Base-by-base conservation (phyloP, 2,113 vertebrate species). In the Epinephelus fuscoguttatus region DNA sequence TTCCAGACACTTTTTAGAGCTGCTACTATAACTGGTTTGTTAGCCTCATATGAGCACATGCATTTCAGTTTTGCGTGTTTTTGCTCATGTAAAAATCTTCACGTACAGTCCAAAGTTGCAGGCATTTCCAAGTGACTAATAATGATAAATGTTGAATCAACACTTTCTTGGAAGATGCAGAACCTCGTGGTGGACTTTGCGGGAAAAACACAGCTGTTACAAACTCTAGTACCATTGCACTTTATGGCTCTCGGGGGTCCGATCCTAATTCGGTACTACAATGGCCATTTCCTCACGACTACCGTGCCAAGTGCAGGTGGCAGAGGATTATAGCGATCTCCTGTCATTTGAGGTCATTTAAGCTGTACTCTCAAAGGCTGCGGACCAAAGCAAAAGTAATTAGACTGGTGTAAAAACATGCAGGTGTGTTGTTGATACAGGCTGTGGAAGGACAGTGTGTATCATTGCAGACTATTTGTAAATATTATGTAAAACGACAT, bases 221-320 rank as follows among this genome's bases (percentile, higher is more conserved):
- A 42, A 71, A 63, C 47, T 59, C 4, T 18, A 6, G 57, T 15
- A 21, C 23, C 8, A 4, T 17, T 37, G 27, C 27, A 50, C 25
- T 6, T 1, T 21, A 73, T 30, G 45, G 68, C 68, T 82, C 90
- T 63, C 78, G 50, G 27, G 77, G 75, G 82, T 75, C 45, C 0
- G 14, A 57, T 72, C n/a, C 68, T 88, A 88, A 81, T 91, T 88
- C 88, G 71, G 77, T 49, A 66, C 25, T 19, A 91, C 93, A 92
- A 92, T 94, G 67, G 90, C 59, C 73, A 47, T 80, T 88, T 89
- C 90, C 88, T 90, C 71, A 63, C 12, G 21, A 68, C 50, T 81
- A 6, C 77, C 33, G 61, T 87, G 90, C 84, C 76, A 85, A 82
- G 63, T 42, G 66, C 90, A 91, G 89, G 86, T 93, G 88, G 85